These are phyloP conservation scores for Eristalinus aeneus DNA, from an alignment of 2,888 invertebrate species.

Conservation along the genomic window DNA sequence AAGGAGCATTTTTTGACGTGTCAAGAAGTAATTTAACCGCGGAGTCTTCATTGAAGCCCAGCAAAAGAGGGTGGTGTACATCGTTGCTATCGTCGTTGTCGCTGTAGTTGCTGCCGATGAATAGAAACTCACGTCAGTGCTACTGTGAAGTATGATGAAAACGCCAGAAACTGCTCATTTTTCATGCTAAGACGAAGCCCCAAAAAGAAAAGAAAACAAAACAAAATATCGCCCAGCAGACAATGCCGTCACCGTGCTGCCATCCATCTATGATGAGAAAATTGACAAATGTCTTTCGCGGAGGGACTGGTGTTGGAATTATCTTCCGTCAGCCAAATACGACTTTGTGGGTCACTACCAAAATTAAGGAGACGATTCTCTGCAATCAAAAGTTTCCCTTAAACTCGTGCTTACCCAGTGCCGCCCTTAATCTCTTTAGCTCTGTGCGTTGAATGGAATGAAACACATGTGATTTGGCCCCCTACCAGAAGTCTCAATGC, in stretches of 20 bases:
- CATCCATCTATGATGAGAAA: slow-evolving; percentile 64
- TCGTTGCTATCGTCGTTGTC: neutral
- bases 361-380: slow-evolving; percentile 1
- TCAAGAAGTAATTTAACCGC: slow-evolving; percentile 66
- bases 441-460: neutral
- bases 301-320: neutral
- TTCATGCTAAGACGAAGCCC: slow-evolving; percentile 41
- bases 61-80: slow-evolving; percentile 13
- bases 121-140: slow-evolving; percentile 4
- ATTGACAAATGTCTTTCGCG: slow-evolving; percentile 69
- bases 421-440: neutral
- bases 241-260: slow-evolving; percentile 41
- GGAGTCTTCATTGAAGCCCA: slow-evolving; percentile 33
- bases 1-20: slow-evolving; percentile 59
- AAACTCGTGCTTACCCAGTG: neutral
- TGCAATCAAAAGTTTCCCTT: slow-evolving; percentile 2
- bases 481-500: neutral
- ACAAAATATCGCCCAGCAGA: slow-evolving; percentile 42
- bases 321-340: neutral
- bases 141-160: slow-evolving; percentile 25
- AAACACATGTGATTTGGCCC: slow-evolving; percentile 13
- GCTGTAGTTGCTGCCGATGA: neutral
- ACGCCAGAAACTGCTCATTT: slow-evolving; percentile 58
- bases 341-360: slow-evolving; percentile 52
- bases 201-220: slow-evolving; percentile 20